Conservation (phyloP, 2,888 invertebrate genomes). For the Ellobium chinense region DNA sequence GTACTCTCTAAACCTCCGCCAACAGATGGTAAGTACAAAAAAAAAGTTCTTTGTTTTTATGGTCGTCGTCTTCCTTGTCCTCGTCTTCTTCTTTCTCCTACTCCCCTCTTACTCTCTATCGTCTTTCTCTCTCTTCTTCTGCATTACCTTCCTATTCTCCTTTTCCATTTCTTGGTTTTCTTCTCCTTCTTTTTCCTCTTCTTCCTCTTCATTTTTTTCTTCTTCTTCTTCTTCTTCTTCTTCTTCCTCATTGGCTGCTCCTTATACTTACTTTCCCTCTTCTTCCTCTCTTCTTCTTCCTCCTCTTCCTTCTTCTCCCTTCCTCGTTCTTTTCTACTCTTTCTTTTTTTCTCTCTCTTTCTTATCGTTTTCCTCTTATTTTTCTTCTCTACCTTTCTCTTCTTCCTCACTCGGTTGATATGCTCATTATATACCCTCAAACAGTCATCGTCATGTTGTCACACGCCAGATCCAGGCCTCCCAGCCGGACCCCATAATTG, state of each 20-base stretch:
- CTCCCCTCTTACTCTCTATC: no score
- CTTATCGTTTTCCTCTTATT: background rate
- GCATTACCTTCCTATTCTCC: background rate
- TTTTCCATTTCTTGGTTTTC: background rate
- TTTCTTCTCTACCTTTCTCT: background rate
- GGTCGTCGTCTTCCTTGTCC: no score
- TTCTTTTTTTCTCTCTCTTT: background rate
- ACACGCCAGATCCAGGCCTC: no score
- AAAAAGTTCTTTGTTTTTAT: no score
- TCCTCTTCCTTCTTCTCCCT: background rate
- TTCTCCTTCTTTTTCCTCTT: conserved; percentile 5
- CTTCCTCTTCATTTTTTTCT: background rate
- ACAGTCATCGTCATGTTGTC: no score
- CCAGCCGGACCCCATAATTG: no score
- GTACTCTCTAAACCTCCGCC: background rate
- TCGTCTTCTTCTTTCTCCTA: no score
- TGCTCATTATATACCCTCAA: no score
- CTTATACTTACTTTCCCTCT: background rate
- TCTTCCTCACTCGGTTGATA: no score
- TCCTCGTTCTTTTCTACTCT: background rate
- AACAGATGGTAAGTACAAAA: conserved; percentile 24
- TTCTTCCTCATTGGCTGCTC: background rate
- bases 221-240: conserved; percentile 2
- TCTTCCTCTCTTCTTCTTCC: background rate
- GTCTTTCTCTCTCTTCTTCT: background rate